Base-by-base conservation (phyloP, 1,140 invertebrate species). In the Oryzaephilus surinamensis region DNA sequence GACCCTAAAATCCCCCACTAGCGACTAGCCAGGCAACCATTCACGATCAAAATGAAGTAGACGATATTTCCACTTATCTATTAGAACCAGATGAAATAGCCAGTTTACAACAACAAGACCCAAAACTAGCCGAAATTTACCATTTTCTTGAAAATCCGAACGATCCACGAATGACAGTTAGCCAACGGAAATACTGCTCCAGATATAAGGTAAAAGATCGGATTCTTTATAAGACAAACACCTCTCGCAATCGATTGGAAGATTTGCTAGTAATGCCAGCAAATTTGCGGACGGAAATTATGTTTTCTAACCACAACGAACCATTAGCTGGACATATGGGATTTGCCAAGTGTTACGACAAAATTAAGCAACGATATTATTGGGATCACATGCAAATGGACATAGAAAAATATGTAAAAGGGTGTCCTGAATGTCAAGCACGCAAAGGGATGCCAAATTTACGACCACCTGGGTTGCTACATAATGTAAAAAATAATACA, bases 41-140 rank as follows among this genome's bases (percentile, higher is more conserved):
- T 10, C 63, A 64, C 45, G 51, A 44, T 43, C 64, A 65, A 43
- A 66, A 66, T 46, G 60, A 59, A 28, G 19, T 54, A 16, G 58
- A 66, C 37, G 64, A 63, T 55, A 53, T 64, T 34, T 63, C 60
- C 11, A 54, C 33, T 33, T 55, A 63, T 33, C 58, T 66, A 41
- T 61, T 62, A 52, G 39, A 6, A n/a, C 6, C 5, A 12, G 13
- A 28, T 12, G 6, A 12, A 12, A 6, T 28, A 12, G 6, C 6
- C 6, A 11, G 11, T 8, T 11, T n/a, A 12, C n/a, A n/a, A 28
- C 5, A 28, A 28, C 6, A 7, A 12, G 13, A 14, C n/a, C 5
- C 5, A 1, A 11, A n/a, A 5, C n/a, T 28, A n/a, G n/a, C n/a
- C n/a, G n/a, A n/a, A n/a, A n/a, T n/a, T n/a, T n/a, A n/a, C n/a